These are phyloP conservation scores for Catharus minimus DNA, from an alignment of 2,113 vertebrate species.

Conservation along the genomic window DNA sequence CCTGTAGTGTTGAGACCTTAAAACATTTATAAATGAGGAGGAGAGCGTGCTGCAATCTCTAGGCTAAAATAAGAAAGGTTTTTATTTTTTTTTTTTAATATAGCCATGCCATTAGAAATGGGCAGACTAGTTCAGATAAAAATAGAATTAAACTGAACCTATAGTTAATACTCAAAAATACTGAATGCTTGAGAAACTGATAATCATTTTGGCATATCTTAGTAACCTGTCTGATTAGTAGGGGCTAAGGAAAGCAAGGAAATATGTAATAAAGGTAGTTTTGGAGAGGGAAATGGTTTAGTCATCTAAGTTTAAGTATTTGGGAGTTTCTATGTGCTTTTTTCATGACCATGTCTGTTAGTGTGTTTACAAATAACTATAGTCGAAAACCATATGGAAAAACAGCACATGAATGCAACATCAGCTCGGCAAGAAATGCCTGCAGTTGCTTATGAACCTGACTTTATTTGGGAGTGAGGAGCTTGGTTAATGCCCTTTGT, in stretches of 20 bases:
- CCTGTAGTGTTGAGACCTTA: background rate
- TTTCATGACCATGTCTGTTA: background rate
- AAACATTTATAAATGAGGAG: background rate
- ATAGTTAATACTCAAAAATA: background rate
- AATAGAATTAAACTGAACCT: background rate
- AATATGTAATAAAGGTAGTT: background rate
- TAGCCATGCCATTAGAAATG: background rate
- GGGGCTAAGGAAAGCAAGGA: background rate
- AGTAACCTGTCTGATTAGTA: background rate
- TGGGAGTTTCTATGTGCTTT: background rate
- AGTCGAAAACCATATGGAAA: background rate
- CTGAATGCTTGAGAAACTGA: background rate
- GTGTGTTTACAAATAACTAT: background rate
- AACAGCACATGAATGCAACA: background rate
- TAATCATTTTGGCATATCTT: background rate
- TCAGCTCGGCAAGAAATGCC: background rate
- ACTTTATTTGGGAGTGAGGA: background rate
- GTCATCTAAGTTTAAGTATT: background rate
- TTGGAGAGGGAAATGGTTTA: background rate
- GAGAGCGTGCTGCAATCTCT: background rate
- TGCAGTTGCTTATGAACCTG: background rate
- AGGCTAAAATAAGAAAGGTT: background rate
- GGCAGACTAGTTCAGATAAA: background rate
- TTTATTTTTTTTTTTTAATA: background rate
- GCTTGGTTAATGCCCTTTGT: background rate